Conservation (phyloP, 2,888 invertebrate species). For the Papilio gigon region DNA sequence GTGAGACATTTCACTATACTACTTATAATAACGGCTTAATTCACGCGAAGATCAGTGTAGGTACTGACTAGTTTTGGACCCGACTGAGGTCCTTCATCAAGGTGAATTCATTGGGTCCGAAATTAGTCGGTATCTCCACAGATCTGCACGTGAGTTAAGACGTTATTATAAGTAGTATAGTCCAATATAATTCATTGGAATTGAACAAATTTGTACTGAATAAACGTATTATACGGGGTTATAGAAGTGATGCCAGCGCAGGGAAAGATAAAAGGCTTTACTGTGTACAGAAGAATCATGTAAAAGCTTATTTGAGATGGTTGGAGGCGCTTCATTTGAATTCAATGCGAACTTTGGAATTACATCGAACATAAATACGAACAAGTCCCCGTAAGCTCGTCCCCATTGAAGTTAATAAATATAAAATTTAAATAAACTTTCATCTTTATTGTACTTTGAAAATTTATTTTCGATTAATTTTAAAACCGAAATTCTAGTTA, state of each 20-base stretch:
- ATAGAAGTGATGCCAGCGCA: background rate
- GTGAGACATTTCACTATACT: too few species aligned
- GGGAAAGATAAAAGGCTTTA: conserved; percentile 10
- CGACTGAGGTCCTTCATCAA: too few species aligned
- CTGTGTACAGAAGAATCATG: conserved; percentile 9
- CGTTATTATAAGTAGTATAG: too few species aligned
- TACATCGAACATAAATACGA: conserved; percentile 13
- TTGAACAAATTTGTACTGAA: background rate
- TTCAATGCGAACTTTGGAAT: conserved; percentile 19
- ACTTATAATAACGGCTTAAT: too few species aligned
- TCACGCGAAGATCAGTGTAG: too few species aligned
- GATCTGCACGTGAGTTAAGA: too few species aligned
- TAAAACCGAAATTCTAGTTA: background rate
- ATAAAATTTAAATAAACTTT: background rate
- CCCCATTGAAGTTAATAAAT: conserved; percentile 7
- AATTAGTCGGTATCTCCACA: too few species aligned
- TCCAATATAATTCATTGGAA: too few species aligned
- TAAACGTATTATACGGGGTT: background rate
- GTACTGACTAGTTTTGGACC: too few species aligned
- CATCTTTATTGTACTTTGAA: conserved; percentile 2
- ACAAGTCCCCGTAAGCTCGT: conserved; percentile 11
- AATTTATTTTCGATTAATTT: conserved; percentile 8
- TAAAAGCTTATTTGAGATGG: conserved; percentile 21
- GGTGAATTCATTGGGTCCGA: too few species aligned
- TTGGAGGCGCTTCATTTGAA: conserved; percentile 14